Evolutionary conservation across 2,797 vertebrate species (phyloP), one percentile per base, ranked within the genome.

Genomic region (Thamnophis elegans): DNA sequence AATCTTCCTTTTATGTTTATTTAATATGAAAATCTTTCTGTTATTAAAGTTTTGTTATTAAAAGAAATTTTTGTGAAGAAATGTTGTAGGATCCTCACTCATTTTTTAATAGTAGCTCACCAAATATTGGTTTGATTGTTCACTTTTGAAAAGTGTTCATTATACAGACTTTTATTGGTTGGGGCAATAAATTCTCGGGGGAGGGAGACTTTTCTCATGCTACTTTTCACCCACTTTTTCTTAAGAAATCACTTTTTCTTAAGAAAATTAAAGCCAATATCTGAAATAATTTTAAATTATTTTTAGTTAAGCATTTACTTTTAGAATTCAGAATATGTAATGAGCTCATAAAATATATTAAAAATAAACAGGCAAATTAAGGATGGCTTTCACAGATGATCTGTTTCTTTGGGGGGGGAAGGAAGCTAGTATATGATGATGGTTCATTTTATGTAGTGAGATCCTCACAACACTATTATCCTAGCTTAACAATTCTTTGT

Each of bases 241-340:
- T 59, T 59, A 59, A 59, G 58, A 96, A 96, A 89, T 55, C 92
- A 89, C 28, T 58, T 92, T 91, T 90, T 94, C 95, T 32, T 54
- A 0, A 95, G 91, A 94, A 93, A 96, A 96, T 97, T 59, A 94
- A 96, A 94, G 68, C 89, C 82, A 85, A 58, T 93, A 93, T 95
- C 95, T 95, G 82, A 95, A 96, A 92, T 90, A 95, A 59, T 10
- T 25, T 59, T 59, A 25, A 9, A 9, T 56, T 94, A 95, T 90
- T 89, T 82, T 62, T 89, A 93, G 96, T 96, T 95, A 96, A 94
- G 93, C 93, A 92, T 94, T 94, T 94, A 94, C 95, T 93, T 85
- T 42, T 12, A 85, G 16, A 65, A 89, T 51, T 62, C 25, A n/a
- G 51, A 59, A 85, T 89, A 88, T 58, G 53, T 54, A 55, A 32